A percentile compares a stretch with the other conserved stretches of the same genome.
Evolutionary conservation across 2,113 vertebrate genomes (phyloP).

Genomic region (Tor tambroides): DNA sequence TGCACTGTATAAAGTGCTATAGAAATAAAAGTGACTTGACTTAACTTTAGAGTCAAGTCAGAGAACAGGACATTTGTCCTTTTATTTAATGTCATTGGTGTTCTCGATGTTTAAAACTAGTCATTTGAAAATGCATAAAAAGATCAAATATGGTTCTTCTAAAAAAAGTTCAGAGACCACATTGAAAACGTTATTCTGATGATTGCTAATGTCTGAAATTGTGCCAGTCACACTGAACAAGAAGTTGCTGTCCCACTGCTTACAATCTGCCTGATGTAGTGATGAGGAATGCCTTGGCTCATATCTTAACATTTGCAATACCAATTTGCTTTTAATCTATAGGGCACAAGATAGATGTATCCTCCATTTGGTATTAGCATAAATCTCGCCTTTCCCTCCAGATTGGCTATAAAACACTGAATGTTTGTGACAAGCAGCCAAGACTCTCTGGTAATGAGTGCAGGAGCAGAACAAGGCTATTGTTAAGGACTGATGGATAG

Average conservation of each 20-base stretch:
- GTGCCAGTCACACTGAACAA: not conserved
- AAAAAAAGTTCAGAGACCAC: not conserved
- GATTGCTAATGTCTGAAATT: not conserved
- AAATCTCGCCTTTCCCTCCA: constrained; percentile 35
- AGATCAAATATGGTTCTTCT: not conserved
- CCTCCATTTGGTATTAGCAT: constrained; percentile 29
- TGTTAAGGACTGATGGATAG: constrained; percentile 74
- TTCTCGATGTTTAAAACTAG: not conserved
- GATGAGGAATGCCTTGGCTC: not conserved
- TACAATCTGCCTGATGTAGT: not conserved
- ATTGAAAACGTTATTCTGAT: not conserved
- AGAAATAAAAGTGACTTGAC: too few relatives aligned
- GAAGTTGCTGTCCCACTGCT: not conserved
- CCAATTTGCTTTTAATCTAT: constrained; percentile 11
- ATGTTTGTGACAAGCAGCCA: constrained; percentile 44
- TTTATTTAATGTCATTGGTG: not conserved
- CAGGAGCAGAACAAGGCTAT: constrained; percentile 57
- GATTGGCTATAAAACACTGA: constrained; percentile 44
- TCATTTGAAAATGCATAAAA: not conserved
- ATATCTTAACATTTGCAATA: not conserved
- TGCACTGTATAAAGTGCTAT: too few relatives aligned
- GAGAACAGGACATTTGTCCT: not conserved
- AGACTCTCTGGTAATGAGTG: constrained; percentile 53
- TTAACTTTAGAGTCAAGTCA: too few relatives aligned
- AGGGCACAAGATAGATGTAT: constrained; percentile 17